Evolutionary conservation across 2,113 vertebrate genomes (phyloP).

Genomic region (Mystacornis crossleyi): DNA sequence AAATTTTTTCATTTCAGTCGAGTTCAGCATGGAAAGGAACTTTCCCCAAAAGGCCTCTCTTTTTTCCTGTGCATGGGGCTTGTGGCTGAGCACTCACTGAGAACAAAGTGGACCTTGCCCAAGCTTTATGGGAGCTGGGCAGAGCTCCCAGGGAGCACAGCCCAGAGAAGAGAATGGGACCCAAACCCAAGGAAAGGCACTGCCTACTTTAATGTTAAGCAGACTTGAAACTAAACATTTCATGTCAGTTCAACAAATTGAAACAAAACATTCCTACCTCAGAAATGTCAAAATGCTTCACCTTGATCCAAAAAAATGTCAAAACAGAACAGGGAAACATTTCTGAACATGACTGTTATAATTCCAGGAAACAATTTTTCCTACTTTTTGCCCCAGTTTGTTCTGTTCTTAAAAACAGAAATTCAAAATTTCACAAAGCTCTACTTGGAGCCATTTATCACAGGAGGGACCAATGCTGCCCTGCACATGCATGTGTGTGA

Average conservation of each 20-base stretch:
- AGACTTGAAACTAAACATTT: conserved; percentile 28
- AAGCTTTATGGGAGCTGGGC: conserved; percentile 42
- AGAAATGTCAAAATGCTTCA: conserved; percentile 58
- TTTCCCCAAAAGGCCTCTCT: not conserved
- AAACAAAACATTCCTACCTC: conserved; percentile 67
- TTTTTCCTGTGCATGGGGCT: not conserved
- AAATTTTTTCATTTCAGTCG: not conserved
- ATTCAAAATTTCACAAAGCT: not conserved
- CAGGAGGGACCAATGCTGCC: not conserved
- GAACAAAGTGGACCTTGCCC: conserved; percentile 22
- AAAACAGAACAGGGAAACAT: not conserved
- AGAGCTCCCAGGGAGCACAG: conserved; percentile 50
- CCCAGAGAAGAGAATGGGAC: conserved; percentile 44
- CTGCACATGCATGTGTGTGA: rapidly evolving
- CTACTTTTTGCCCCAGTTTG: not conserved
- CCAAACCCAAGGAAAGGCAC: conserved; percentile 34
- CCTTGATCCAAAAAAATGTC: conserved; percentile 60
- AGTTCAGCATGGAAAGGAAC: not conserved
- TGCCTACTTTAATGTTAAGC: conserved; percentile 58
- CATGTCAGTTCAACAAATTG: conserved; percentile 63
- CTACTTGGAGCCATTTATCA: not conserved
- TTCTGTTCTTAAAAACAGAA: conserved; percentile 26
- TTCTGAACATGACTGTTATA: conserved; percentile 24
- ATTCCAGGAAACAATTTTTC: conserved; percentile 57
- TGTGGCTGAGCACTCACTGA: conserved; percentile 10